These are phyloP conservation scores for Orientallactaga bullata DNA, from an alignment of 2,113 vertebrate genomes.

Conservation along the genomic window DNA sequence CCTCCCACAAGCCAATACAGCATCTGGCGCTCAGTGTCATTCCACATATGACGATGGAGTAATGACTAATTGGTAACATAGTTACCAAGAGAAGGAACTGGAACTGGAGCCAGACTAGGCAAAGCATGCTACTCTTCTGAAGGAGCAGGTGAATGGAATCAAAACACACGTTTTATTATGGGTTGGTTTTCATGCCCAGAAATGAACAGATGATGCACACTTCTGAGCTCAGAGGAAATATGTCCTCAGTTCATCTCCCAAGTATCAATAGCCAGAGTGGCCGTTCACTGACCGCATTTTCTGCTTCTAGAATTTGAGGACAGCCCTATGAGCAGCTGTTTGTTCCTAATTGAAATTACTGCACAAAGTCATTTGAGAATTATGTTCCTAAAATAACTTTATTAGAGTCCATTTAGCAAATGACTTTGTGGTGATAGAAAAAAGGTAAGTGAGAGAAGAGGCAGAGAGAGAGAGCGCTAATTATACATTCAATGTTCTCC, in stretches of 20 bases:
- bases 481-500: background rate
- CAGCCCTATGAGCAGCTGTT: background rate
- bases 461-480: background rate
- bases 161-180: background rate
- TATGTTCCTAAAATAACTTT: background rate
- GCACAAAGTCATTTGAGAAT: background rate
- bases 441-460: background rate
- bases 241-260: background rate
- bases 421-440: background rate
- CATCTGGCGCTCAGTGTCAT: background rate
- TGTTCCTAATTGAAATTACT: background rate
- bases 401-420: background rate
- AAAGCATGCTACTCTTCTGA: background rate
- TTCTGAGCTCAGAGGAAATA: background rate
- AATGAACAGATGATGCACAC: background rate
- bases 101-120: no score
- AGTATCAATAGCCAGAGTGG: background rate
- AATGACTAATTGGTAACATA: background rate
- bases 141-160: background rate
- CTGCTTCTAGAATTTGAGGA: background rate
- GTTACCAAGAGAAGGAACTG: background rate
- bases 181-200: background rate
- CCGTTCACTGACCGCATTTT: no score
- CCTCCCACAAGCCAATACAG: background rate
- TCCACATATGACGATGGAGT: background rate